phyloP scores from a whole-genome alignment of 2,113 vertebrate genomes.

The Corythaixoides concolor region DNA sequence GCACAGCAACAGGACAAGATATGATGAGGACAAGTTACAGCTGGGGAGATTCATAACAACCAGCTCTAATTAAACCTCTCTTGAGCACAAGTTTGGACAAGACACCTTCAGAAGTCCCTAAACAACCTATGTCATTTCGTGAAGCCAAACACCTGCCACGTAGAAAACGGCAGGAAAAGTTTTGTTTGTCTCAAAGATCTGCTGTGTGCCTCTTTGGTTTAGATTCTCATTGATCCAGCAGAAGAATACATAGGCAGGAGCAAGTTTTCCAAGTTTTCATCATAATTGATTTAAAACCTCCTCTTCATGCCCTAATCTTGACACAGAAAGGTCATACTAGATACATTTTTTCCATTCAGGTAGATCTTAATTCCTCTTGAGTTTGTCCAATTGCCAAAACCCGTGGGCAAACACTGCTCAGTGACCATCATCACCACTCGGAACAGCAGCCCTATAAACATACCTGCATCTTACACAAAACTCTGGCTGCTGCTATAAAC shows the following conservation, averaged over 20 bases:
- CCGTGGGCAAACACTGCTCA: fast-evolving
- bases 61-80: background rate
- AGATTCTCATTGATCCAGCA: background rate
- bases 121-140: background rate
- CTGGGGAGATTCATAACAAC: background rate
- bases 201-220: background rate
- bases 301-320: background rate
- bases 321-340: background rate
- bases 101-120: background rate
- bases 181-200: background rate
- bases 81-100: fast-evolving
- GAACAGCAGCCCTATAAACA: background rate
- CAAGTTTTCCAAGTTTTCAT: background rate
- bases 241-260: background rate
- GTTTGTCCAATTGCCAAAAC: background rate
- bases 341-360: background rate
- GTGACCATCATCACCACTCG: background rate
- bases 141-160: background rate
- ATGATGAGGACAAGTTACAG: background rate
- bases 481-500: background rate
- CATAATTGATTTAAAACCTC: background rate
- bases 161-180: background rate
- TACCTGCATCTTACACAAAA: background rate
- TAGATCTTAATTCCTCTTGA: background rate
- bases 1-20: background rate